A percentile compares a stretch with the other conserved stretches of the same genome.
Conservation (phyloP, 2,888 invertebrate species). For the Limnephilus rhombicus region DNA sequence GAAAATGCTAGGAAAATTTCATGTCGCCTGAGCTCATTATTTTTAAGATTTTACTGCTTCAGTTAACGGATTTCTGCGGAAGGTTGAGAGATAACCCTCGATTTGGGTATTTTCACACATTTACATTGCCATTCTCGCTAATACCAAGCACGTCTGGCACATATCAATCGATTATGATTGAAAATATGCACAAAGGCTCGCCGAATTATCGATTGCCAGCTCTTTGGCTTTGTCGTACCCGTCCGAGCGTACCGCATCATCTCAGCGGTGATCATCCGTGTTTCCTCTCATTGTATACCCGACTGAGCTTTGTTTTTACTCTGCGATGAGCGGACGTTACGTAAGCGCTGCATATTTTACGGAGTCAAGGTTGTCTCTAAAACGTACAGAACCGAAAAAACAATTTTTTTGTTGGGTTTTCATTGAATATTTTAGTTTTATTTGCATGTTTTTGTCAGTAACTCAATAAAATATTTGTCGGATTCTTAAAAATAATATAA, state of each 20-base stretch:
- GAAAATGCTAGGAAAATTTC: not conserved
- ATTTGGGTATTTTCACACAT: not conserved
- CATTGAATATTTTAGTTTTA: not conserved
- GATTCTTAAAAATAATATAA: not conserved
- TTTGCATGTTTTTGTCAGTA: not conserved
- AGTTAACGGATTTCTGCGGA: not conserved
- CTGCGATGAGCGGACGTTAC: slow-evolving; percentile 44
- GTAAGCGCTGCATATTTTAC: slow-evolving; percentile 10
- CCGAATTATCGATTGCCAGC: slow-evolving; percentile 10
- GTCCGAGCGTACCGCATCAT: slow-evolving; percentile 5
- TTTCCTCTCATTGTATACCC: slow-evolving; percentile 36
- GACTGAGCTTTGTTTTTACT: slow-evolving; percentile 33
- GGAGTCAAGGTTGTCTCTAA: slow-evolving; percentile 32
- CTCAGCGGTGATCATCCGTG: slow-evolving; percentile 31
- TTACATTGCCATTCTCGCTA: not conserved
- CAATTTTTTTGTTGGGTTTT: not conserved
- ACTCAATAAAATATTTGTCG: not conserved
- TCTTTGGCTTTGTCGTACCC: slow-evolving; percentile 18
- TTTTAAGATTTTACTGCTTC: not conserved
- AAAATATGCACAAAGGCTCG: not conserved
- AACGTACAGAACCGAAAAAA: not conserved
- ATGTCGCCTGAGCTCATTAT: not conserved
- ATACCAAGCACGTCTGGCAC: not conserved
- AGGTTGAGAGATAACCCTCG: not conserved
- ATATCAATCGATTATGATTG: not conserved